Conservation (phyloP, 2,113 vertebrate species). For the Lucifuga dentata region DNA sequence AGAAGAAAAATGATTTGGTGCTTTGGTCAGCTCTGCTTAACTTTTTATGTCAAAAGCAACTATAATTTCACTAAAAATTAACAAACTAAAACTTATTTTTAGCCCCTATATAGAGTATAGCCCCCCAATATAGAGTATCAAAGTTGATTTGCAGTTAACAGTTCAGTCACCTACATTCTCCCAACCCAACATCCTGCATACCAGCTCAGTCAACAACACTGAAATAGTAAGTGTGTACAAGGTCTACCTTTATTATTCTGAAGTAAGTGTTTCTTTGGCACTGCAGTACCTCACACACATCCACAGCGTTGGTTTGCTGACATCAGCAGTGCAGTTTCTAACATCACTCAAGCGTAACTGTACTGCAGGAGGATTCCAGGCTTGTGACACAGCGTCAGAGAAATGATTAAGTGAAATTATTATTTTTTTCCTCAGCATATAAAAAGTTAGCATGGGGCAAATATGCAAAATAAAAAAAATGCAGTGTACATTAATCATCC, state of each 20-base stretch:
- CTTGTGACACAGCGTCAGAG: conserved; percentile 51
- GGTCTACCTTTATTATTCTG: not conserved
- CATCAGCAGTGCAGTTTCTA: conserved; percentile 63
- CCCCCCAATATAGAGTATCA: too few species aligned
- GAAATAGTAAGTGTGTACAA: not conserved
- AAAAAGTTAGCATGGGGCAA: not conserved
- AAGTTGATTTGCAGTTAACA: too few species aligned
- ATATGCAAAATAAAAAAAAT: not conserved
- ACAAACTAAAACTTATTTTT: too few species aligned
- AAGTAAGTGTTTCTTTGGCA: conserved; percentile 21
- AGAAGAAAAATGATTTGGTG: too few species aligned
- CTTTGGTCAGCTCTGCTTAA: too few species aligned
- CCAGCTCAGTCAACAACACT: too few species aligned
- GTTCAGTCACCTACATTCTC: too few species aligned
- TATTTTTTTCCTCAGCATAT: conserved; percentile 1
- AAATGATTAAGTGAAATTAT: conserved; percentile 39
- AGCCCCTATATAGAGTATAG: too few species aligned
- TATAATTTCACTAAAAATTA: too few species aligned
- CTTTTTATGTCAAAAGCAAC: too few species aligned
- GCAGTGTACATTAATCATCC: conserved; percentile 14
- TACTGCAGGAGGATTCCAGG: conserved; percentile 59
- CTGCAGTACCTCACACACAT: conserved; percentile 44
- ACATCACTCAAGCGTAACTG: conserved; percentile 69
- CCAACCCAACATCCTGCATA: too few species aligned
- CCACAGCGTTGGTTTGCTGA: conserved; percentile 51